Evolutionary conservation across 2,888 invertebrate species (phyloP), one percentile per base, ranked within the genome.

Genomic region (Cephus rjabovi): DNA sequence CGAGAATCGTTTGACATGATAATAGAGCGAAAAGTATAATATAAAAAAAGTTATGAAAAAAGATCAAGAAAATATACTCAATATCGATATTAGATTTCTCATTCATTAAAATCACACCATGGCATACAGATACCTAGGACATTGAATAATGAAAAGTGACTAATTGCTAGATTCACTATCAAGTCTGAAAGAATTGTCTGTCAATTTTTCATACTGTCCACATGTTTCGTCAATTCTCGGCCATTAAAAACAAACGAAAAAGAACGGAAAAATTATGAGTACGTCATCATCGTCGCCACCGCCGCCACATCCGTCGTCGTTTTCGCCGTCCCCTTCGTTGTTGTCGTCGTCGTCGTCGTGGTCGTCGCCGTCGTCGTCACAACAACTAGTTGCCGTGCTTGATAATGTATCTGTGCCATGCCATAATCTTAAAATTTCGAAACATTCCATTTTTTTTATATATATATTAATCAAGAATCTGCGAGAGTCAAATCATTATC

Each of bases 401-500:
- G 85, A 87, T 86, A 87, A 88, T 89, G 89, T 90, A 89, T 89
- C 89, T 89, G 90, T 90, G 90, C 89, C 90, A 89, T 89, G 89
- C 89, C 86, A 86, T 84, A 84, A 84, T 81, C 81, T 78, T 75
- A n/a, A 71, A 79, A 69, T 75, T 79, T 75, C 69, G 31, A 75
- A 69, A 77, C 35, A 40, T 56, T 75, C n/a, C 33, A 82, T 80
- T 81, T 76, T 79, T 81, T 80, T 79, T 3, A 35, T 3, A 35
- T 34, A 12, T 35, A 35, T 34, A 71, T 78, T 74, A 68, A 35
- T 75, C 1, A 56, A 56, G 9, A 56, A 56, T 23, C 6, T 23
- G 15, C 23, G 56, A 56, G 23, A 56, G 1, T 56, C 23, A 56
- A 56, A 56, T 56, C 56, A 56, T 56, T 23, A 2, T 56, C 23